Evolutionary conservation across 2,797 vertebrate genomes (phyloP).

Genomic region (Luscinia luscinia): DNA sequence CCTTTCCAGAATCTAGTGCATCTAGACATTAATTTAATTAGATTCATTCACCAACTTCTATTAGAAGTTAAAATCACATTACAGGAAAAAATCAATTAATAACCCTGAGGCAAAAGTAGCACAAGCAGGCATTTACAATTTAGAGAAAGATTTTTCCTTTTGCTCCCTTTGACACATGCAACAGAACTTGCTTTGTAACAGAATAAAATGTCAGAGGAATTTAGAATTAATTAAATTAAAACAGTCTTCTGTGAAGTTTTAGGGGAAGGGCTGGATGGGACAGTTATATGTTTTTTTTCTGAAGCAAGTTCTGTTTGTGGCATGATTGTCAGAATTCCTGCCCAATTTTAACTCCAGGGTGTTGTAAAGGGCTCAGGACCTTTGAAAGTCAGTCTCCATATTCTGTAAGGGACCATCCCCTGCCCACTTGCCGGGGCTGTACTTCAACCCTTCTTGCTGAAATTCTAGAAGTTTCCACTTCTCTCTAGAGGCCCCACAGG

Average conservation of each 20-base stretch:
- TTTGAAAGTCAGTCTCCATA: background rate
- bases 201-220: background rate
- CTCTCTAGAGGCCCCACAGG: background rate
- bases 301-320: background rate
- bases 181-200: background rate
- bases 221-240: background rate
- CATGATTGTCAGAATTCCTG: background rate
- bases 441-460: background rate
- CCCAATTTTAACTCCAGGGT: background rate
- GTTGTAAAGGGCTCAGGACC: background rate
- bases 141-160: background rate
- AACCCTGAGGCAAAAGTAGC: background rate
- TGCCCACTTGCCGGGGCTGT: background rate
- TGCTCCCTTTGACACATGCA: fast-evolving
- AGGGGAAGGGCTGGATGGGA: fast-evolving
- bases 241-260: background rate
- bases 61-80: background rate
- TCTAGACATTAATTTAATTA: background rate
- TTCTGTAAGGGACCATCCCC: background rate
- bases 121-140: background rate
- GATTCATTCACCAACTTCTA: background rate
- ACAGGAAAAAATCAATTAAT: background rate
- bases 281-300: background rate
- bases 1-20: background rate
- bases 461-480: background rate